A percentile compares a stretch with the other conserved stretches of the same genome.
Conservation (phyloP, 2,888 invertebrate species). For the Conus canariensis region DNA sequence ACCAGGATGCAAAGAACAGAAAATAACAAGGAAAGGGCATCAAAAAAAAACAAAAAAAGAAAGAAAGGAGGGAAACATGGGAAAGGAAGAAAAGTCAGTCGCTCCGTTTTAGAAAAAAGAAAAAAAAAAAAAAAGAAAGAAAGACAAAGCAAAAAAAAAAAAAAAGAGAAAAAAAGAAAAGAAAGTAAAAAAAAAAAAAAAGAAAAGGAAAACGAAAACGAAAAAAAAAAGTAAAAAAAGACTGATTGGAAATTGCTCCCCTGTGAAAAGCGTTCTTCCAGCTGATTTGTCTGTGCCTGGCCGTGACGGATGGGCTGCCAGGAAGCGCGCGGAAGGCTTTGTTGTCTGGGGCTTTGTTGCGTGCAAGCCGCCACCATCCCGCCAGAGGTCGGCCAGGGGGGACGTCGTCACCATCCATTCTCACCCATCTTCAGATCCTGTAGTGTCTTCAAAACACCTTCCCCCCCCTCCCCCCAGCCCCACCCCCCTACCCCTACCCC, state of each 20-base stretch:
- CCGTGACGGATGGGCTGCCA: slow-evolving; percentile 30
- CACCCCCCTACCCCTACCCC: neutral
- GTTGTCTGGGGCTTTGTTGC: slow-evolving; percentile 16
- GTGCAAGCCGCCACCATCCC: neutral
- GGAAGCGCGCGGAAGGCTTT: neutral
- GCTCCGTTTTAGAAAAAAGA: neutral
- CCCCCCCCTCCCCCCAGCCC: neutral
- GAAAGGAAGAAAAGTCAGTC: neutral
- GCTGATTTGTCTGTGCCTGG: slow-evolving; percentile 33
- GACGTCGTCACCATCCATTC: slow-evolving; percentile 7
- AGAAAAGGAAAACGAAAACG: neutral
- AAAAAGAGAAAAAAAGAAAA: neutral
- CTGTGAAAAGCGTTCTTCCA: slow-evolving; percentile 34
- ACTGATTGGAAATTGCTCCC: slow-evolving; percentile 35
- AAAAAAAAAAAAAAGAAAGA: neutral
- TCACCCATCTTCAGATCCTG: neutral
- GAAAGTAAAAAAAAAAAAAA: neutral
- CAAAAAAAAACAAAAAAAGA: neutral
- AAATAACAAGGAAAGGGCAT: too few relatives aligned
- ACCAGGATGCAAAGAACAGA: too few relatives aligned
- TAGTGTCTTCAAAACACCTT: too few relatives aligned
- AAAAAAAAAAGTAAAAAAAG: neutral
- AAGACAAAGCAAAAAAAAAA: neutral
- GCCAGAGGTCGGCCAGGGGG: neutral
- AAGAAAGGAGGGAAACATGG: neutral